Base-by-base conservation (phyloP, 2,888 invertebrate species). In the Acanthosepion lycidas region DNA sequence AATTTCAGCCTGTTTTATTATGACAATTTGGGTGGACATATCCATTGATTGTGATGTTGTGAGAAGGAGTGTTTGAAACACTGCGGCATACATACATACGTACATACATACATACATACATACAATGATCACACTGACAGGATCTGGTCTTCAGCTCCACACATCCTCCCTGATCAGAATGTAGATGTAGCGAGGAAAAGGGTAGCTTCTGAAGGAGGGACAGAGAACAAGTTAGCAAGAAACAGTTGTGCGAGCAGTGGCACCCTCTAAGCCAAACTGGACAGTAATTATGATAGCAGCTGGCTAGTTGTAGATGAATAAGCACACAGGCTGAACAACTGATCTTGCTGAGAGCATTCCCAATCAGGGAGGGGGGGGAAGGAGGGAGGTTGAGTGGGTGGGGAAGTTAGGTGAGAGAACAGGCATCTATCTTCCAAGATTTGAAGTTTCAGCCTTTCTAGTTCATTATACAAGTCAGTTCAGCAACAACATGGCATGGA, bases 61-160 rank as follows among this genome's bases (percentile, higher is more conserved):
- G 78, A 78, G 78, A 78, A 78, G 78, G 78, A 78, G 78, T 92
- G 92, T 92, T 92, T 49, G 49, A 92, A 92, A 92, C 48, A 48
- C 48, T 49, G 51, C 92, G 23, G 48, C 92, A 92, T 92, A 92
- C 51, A 92, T 92, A 92, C 42, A 33, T 91, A 91, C 42, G 23
- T 91, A 91, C 42, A 91, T 91, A 91, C 49, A 33, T 91, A 91
- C 49, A 33, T 91, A 91, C 49, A 92, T 92, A 92, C 51, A 92
- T 92, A 92, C 51, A 92, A 78, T 78, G 78, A 78, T 78, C 78
- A 78, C 78, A 78, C 78, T 78, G 78, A 78, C 78, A 78, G 78
- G 78, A 78, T 78, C 78, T 78, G 78, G 78, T 78, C 78, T 78
- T 78, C 78, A 78, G 78, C 78, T 78, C 78, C 78, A 33, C 78